Conservation (phyloP, 2,888 invertebrate species). For the Venustoraphidia nigricollis region DNA sequence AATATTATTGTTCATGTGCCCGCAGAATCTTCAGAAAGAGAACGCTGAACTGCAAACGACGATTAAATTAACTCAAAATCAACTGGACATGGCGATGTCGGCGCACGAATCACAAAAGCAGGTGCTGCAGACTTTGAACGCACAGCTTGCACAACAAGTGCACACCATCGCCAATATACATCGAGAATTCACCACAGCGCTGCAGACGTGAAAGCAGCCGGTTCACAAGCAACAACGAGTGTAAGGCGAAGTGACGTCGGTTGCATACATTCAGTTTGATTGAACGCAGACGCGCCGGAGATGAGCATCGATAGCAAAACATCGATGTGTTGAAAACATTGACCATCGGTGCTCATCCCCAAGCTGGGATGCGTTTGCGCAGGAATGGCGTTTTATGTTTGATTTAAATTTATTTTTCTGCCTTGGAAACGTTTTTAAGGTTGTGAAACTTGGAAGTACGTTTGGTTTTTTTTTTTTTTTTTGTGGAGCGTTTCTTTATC, state of each 20-base stretch:
- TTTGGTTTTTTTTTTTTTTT: no score
- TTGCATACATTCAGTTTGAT: no score
- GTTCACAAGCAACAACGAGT: constrained; percentile 13
- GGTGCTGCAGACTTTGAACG: constrained; percentile 65
- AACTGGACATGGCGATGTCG: constrained; percentile 60
- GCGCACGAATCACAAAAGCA: constrained; percentile 71
- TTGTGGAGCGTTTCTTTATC: no score
- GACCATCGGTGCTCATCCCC: no score
- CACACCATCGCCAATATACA: constrained; percentile 69
- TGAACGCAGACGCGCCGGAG: no score
- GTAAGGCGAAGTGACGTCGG: not conserved
- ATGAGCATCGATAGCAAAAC: no score
- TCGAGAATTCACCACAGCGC: constrained; percentile 66
- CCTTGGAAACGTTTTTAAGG: no score
- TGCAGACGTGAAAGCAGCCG: constrained; percentile 47
- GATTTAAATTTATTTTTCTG: no score
- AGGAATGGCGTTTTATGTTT: no score
- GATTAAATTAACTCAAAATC: constrained; percentile 60
- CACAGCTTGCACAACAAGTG: constrained; percentile 66
- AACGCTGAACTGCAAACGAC: constrained; percentile 49
- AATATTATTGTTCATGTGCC: constrained; percentile 8
- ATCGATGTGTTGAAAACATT: no score
- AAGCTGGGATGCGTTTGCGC: no score
- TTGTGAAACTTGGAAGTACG: no score
- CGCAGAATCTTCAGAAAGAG: constrained; percentile 42